Conservation (phyloP, 2,113 vertebrate genomes). For the Felis chaus region DNA sequence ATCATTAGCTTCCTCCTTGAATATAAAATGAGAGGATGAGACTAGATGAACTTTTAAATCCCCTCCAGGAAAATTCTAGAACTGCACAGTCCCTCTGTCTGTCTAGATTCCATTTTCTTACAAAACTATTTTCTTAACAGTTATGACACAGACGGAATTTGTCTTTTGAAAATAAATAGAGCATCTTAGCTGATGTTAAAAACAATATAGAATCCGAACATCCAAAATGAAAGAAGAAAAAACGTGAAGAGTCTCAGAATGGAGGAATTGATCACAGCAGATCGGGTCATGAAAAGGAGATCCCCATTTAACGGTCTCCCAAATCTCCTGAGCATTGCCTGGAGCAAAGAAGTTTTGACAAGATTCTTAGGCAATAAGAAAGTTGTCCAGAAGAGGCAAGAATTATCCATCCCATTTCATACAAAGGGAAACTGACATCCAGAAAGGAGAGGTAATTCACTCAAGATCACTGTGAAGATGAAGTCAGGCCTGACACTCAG, state of each 20-base stretch:
- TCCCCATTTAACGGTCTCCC: background rate
- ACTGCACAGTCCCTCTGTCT: background rate
- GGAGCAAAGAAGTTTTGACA: background rate
- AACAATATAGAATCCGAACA: conserved; percentile 30
- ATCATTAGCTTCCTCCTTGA: background rate
- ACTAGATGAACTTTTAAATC: background rate
- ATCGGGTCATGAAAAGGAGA: background rate
- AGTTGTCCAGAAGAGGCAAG: background rate
- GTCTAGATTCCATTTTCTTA: conserved; percentile 1
- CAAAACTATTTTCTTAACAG: conserved; percentile 27
- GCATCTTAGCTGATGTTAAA: background rate
- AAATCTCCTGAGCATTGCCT: background rate
- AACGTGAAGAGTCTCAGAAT: background rate
- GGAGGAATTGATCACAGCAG: background rate
- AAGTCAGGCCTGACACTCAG: background rate
- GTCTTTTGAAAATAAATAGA: background rate
- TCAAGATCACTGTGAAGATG: background rate
- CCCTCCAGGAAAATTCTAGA: conserved; percentile 12
- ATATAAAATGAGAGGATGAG: background rate
- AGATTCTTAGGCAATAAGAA: conserved; percentile 1
- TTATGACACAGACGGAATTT: conserved; percentile 24
- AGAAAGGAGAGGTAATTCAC: conserved; percentile 43
- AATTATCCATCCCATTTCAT: conserved; percentile 28
- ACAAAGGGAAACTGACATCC: background rate
- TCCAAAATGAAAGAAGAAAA: conserved; percentile 4